Conservation (phyloP, 2,888 invertebrate species). For the Gortyna flavago region DNA sequence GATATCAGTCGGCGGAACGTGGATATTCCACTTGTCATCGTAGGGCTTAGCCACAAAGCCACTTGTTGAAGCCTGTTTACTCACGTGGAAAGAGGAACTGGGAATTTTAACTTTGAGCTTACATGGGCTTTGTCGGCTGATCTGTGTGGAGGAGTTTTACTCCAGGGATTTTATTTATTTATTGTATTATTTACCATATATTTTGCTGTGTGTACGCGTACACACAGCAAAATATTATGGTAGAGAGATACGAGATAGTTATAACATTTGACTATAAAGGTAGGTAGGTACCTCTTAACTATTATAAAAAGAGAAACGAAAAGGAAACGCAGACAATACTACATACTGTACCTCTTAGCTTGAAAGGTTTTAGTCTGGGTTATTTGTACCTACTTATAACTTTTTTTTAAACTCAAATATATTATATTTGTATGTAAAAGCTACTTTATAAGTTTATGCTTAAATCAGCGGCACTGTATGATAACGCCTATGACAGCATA, state of each 20-base stretch:
- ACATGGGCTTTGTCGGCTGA: background rate
- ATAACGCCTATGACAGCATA: background rate
- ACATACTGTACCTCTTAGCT: background rate
- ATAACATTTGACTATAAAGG: too few species aligned
- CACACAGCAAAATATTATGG: too few species aligned
- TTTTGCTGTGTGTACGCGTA: too few species aligned
- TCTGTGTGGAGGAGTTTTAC: background rate
- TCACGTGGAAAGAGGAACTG: background rate
- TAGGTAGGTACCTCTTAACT: too few species aligned
- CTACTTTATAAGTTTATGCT: background rate
- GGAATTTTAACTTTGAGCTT: slow-evolving; percentile 5
- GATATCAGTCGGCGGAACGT: slow-evolving; percentile 45
- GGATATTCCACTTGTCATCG: slow-evolving; percentile 45
- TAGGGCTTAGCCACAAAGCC: slow-evolving; percentile 4
- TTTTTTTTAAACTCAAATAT: background rate
- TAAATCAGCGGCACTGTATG: background rate
- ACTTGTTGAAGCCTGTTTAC: background rate
- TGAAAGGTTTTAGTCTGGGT: background rate
- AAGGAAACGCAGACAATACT: too few species aligned
- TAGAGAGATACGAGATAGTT: too few species aligned
- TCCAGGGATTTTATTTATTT: too few species aligned
- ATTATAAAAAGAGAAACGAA: too few species aligned
- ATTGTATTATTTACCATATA: too few species aligned
- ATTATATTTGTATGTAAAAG: background rate
- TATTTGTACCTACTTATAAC: background rate